phyloP scores from a whole-genome alignment of 2,888 invertebrate species.

The Lapara coniferarum region DNA sequence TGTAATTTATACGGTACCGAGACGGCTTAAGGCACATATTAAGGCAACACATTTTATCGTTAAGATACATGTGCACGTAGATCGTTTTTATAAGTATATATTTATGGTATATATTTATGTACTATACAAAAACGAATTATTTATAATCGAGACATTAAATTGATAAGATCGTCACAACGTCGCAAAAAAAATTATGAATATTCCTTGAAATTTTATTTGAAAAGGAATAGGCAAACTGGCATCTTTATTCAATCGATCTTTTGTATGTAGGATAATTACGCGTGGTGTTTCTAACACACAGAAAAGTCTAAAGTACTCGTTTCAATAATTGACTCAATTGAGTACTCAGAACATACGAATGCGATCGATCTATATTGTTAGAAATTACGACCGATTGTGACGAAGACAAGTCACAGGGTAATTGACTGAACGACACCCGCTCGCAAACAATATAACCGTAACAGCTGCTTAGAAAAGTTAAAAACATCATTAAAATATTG shows the following conservation, averaged over 20 bases:
- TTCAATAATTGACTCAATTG: not conserved
- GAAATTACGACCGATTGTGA: slow-evolving; percentile 1
- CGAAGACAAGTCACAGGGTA: not conserved
- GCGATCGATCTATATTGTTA: not conserved
- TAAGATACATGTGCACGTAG: slow-evolving; percentile 15
- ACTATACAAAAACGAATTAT: not conserved
- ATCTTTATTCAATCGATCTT: not conserved
- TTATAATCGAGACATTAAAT: slow-evolving; percentile 20
- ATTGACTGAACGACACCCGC: not conserved
- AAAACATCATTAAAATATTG: too few species aligned
- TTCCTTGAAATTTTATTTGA: not conserved
- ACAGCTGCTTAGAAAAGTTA: not conserved
- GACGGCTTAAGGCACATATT: slow-evolving; percentile 28
- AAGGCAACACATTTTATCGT: slow-evolving; percentile 18
- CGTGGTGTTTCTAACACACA: not conserved
- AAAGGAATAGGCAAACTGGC: not conserved
- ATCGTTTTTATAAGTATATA: slow-evolving; percentile 13
- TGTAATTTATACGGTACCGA: slow-evolving; percentile 14
- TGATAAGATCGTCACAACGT: slow-evolving; percentile 14
- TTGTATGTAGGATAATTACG: too few species aligned
- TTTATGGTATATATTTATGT: slow-evolving; percentile 12
- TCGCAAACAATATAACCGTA: not conserved
- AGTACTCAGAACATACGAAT: not conserved
- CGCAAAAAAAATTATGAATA: not conserved
- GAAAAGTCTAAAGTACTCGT: not conserved